These are phyloP conservation scores for Siderastrea radians DNA, from an alignment of 92 coral and sea anemone species.

Conservation along the genomic window DNA sequence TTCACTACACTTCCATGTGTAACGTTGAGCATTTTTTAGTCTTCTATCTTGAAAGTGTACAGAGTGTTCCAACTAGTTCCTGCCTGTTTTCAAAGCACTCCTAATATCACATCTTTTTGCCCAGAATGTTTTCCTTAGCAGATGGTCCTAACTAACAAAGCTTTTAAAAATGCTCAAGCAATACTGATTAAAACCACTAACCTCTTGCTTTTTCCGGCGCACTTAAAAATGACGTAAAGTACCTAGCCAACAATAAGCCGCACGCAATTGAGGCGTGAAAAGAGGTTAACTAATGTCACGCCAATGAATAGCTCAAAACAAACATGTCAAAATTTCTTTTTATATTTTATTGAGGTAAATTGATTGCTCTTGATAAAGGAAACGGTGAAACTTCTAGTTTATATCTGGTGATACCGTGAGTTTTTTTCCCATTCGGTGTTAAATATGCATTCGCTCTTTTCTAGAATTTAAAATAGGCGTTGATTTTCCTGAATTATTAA, in stretches of 20 bases:
- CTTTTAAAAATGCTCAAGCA: not conserved
- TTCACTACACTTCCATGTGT: not conserved
- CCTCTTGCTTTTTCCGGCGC: not conserved
- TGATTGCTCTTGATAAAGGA: not conserved
- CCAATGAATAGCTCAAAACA: not conserved
- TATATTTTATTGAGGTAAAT: not conserved
- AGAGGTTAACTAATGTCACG: too few relatives aligned
- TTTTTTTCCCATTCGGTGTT: not conserved
- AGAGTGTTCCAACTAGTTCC: not conserved
- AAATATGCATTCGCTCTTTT: too few relatives aligned
- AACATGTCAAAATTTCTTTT: not conserved
- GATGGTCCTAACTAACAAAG: not conserved
- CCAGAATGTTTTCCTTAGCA: not conserved
- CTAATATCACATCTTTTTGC: not conserved
- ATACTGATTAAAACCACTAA: not conserved
- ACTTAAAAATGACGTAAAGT: conserved; percentile 8
- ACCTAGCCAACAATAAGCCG: not conserved
- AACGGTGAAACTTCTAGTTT: not conserved
- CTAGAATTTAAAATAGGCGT: too few relatives aligned
- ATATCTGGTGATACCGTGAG: not conserved
- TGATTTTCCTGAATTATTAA: not conserved
- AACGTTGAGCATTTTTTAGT: not conserved
- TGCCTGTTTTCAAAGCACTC: not conserved
- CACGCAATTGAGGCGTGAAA: not conserved
- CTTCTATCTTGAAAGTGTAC: too few relatives aligned